Evolutionary conservation across 2,113 vertebrate genomes (phyloP).

Genomic region (Brienomyrus brachyistius): DNA sequence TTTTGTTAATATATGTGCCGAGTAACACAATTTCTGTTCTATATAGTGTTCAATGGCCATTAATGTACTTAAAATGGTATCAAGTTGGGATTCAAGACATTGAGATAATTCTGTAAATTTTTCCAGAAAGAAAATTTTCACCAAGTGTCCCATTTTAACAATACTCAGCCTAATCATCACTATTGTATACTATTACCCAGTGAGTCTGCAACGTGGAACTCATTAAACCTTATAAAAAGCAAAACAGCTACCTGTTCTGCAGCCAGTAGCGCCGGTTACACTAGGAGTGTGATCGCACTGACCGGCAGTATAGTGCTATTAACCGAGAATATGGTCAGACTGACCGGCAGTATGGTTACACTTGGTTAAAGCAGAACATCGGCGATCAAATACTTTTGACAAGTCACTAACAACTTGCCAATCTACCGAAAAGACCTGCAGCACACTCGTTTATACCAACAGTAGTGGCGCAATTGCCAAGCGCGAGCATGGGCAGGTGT

Average conservation of each 20-base stretch:
- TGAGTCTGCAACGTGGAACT: not conserved
- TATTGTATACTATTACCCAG: not conserved
- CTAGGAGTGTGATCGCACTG: no score
- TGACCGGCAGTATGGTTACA: not conserved
- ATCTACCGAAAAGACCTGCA: not conserved
- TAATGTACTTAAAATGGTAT: not conserved
- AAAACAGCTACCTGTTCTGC: not conserved
- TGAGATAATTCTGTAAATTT: not conserved
- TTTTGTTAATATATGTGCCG: not conserved
- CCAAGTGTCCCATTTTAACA: not conserved
- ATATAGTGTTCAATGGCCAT: not conserved
- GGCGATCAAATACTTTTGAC: not conserved
- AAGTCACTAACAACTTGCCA: not conserved
- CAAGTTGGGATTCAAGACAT: not conserved
- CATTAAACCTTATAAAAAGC: not conserved
- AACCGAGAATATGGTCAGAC: no score
- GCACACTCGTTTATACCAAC: not conserved
- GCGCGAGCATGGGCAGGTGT: not conserved
- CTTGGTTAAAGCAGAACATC: not conserved
- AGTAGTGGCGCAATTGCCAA: not conserved
- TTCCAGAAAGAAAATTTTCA: not conserved
- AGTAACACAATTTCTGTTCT: not conserved
- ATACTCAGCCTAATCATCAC: not conserved
- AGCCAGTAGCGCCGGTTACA: not conserved
- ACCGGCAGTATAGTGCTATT: no score